Conservation (phyloP, 2,113 vertebrate species). For the Potamarius usumacintae region DNA sequence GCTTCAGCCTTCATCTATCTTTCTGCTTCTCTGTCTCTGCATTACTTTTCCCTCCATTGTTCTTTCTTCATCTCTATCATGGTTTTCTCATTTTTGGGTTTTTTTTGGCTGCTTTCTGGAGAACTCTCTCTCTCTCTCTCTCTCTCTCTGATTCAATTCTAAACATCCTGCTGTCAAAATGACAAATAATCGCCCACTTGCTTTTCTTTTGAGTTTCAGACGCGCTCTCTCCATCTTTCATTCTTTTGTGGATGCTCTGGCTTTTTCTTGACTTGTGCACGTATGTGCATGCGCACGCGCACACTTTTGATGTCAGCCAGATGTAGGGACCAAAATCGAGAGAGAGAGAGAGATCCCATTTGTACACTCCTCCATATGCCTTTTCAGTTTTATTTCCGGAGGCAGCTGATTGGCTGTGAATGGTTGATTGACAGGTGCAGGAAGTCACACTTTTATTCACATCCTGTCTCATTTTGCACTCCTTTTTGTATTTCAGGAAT, state of each 20-base stretch:
- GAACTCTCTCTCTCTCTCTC: neutral
- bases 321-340: slow-evolving; percentile 23
- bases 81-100: neutral
- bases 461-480: neutral
- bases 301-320: slow-evolving; percentile 25
- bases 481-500: neutral
- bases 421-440: slow-evolving; percentile 29
- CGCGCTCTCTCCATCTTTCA: neutral
- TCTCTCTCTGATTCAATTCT: neutral
- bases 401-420: slow-evolving; percentile 28
- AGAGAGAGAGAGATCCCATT: slow-evolving; percentile 10
- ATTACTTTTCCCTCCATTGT: neutral
- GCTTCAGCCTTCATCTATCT: neutral
- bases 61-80: too few species aligned
- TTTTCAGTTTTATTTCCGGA: slow-evolving; percentile 13
- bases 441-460: neutral
- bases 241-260: neutral
- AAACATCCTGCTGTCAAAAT: slow-evolving; percentile 26
- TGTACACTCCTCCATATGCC: neutral
- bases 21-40: neutral
- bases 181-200: slow-evolving; percentile 36
- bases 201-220: slow-evolving; percentile 22
- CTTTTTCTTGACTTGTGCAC: neutral
- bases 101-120: neutral
- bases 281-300: slow-evolving; percentile 15